Evolutionary conservation across 1,140 invertebrate genomes (phyloP).

Genomic region (Drosophila miranda): DNA sequence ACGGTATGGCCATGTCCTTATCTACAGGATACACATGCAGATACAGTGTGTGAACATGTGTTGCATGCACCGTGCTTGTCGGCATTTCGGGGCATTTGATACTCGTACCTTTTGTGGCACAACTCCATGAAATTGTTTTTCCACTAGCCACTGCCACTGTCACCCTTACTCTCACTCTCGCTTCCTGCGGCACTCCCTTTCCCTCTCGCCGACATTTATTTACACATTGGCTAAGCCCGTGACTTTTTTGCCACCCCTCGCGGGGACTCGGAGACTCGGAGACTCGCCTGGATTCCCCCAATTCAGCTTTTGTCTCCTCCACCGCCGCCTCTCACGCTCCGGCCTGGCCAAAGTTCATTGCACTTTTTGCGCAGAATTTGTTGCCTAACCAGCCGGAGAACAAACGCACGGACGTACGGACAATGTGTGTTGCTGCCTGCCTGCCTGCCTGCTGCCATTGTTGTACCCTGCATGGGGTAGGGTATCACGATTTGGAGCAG

Average conservation of each 20-base stretch:
- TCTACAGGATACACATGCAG: no score
- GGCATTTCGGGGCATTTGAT: constrained; percentile 64
- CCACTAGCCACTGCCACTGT: constrained; percentile 23
- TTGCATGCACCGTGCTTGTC: constrained; percentile 1
- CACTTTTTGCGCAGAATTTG: constrained; percentile 79
- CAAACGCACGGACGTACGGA: constrained; percentile 73
- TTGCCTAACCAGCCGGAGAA: constrained; percentile 79
- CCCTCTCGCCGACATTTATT: constrained; percentile 32
- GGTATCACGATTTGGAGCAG: no score
- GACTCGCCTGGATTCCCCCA: constrained; percentile 27
- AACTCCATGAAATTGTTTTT: constrained; percentile 52
- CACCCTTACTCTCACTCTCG: constrained; percentile 37
- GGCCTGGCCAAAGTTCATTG: constrained; percentile 64
- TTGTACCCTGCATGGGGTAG: background rate
- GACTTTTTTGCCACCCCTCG: constrained; percentile 31
- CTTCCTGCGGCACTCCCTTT: background rate
- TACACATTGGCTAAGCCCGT: constrained; percentile 50
- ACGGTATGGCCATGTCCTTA: no score
- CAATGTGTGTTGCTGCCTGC: constrained; percentile 40
- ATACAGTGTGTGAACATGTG: constrained; percentile 1
- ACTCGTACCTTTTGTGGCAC: constrained; percentile 48
- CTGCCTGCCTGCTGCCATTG: constrained; percentile 18
- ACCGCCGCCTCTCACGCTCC: no score
- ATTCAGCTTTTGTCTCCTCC: constrained; percentile 42
- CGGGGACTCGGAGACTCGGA: no score